Percentiles rank a stretch among this genome's conserved stretches.
phyloP scores from a whole-genome alignment of 1,140 invertebrate genomes.

The Limonius californicus region DNA sequence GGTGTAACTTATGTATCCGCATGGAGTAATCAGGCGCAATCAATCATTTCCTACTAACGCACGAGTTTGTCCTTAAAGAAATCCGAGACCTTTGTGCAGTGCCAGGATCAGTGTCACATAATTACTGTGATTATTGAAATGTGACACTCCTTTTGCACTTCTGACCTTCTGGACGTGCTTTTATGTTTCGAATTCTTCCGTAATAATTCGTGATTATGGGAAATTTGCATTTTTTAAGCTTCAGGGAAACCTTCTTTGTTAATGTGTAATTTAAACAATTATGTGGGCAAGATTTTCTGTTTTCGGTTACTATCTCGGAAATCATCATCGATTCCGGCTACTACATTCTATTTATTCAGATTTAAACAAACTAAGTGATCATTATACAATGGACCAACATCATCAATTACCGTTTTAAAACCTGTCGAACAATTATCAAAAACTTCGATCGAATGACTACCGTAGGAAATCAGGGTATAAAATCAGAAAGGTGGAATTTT shows the following conservation, averaged over 20 bases:
- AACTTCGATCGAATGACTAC: constrained; percentile 11
- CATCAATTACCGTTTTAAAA: constrained; percentile 13
- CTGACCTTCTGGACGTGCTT: constrained; percentile 5
- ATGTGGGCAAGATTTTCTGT: neutral
- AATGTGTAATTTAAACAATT: constrained; percentile 3
- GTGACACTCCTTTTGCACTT: constrained; percentile 3
- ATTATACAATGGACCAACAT: constrained; percentile 7
- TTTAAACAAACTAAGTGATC: constrained; percentile 11
- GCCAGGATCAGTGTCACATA: constrained; percentile 10
- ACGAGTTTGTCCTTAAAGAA: neutral
- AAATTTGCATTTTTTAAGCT: neutral
- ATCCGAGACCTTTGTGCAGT: constrained; percentile 5
- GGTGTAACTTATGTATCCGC: neutral
- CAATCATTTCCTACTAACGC: constrained; percentile 5
- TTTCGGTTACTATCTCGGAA: neutral
- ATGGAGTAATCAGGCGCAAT: neutral
- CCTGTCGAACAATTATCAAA: constrained; percentile 15
- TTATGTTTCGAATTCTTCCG: constrained; percentile 4
- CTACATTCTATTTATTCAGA: neutral
- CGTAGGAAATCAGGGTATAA: constrained; percentile 1
- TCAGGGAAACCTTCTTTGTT: neutral
- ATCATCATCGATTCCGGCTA: neutral
- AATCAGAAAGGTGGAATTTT: constrained; percentile 4
- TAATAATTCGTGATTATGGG: constrained; percentile 4
- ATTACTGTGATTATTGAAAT: constrained; percentile 9